These are phyloP conservation scores for Chloropsis cyanopogon DNA, from an alignment of 2,113 vertebrate genomes.

Conservation along the genomic window DNA sequence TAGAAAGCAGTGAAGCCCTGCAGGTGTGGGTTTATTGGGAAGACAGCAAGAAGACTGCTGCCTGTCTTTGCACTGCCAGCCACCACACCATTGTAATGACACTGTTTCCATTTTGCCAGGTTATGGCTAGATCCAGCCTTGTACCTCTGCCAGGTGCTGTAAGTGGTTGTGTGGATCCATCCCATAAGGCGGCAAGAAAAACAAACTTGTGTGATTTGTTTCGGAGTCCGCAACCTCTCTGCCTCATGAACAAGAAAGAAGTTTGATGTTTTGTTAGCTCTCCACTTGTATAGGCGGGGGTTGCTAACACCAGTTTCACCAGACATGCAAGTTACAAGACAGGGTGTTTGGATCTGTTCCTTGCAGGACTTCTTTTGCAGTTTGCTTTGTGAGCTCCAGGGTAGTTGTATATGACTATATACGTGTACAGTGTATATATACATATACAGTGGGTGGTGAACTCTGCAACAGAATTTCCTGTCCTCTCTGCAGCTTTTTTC, in stretches of 20 bases:
- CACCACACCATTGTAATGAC: not conserved
- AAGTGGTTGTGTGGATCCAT: not conserved
- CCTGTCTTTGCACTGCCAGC: not conserved
- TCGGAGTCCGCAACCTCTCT: not conserved
- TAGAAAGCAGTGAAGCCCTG: not conserved
- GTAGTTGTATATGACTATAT: not conserved
- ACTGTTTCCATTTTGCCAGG: not conserved
- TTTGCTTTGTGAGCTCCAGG: not conserved
- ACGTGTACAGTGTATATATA: too few species aligned
- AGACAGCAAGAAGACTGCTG: not conserved
- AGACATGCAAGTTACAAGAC: not conserved
- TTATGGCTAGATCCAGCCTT: not conserved
- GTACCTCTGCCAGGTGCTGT: not conserved
- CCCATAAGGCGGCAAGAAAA: not conserved
- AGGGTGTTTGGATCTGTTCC: not conserved
- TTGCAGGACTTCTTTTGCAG: not conserved
- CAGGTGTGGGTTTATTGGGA: not conserved
- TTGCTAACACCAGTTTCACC: not conserved
- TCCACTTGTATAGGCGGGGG: not conserved
- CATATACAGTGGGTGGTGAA: not conserved
- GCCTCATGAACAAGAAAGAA: not conserved
- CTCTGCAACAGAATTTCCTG: not conserved
- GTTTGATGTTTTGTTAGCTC: not conserved
- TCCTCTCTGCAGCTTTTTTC: not conserved
- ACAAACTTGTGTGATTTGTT: not conserved